Conservation (phyloP, 2,888 invertebrate genomes). For the Dicyrtomina minuta region DNA sequence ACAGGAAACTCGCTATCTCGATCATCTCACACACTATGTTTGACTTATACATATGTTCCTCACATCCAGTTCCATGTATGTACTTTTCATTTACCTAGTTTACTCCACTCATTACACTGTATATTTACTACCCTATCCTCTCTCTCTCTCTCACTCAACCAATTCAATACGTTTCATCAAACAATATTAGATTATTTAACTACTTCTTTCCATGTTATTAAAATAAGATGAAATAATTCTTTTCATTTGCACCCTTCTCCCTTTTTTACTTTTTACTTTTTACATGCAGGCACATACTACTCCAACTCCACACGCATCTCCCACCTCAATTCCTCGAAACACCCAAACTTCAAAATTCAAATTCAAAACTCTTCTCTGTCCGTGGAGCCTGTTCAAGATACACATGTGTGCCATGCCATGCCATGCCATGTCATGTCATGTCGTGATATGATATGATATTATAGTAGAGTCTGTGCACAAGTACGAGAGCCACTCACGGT, state of each 20-base stretch:
- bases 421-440: too few relatives aligned
- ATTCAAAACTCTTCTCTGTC: background rate
- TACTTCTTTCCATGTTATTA: conserved; percentile 23
- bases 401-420: too few relatives aligned
- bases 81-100: background rate
- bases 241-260: conserved; percentile 22
- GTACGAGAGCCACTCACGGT: too few relatives aligned
- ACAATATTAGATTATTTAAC: conserved; percentile 28
- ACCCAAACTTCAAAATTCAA: too few relatives aligned
- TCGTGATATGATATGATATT: too few relatives aligned
- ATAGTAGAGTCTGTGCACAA: too few relatives aligned
- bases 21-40: conserved; percentile 42
- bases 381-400: background rate
- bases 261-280: background rate
- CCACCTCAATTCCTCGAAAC: background rate
- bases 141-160: conserved; percentile 3
- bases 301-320: conserved; percentile 5
- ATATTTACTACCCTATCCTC: conserved; percentile 7
- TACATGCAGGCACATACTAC: background rate
- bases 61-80: background rate
- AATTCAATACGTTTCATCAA: conserved; percentile 26
- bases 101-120: background rate
- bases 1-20: conserved; percentile 45
- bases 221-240: conserved; percentile 21
- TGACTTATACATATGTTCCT: conserved; percentile 49